These are phyloP conservation scores for Lepidocyrtinus sp. DNA, from an alignment of 2,888 invertebrate species.

Conservation along the genomic window DNA sequence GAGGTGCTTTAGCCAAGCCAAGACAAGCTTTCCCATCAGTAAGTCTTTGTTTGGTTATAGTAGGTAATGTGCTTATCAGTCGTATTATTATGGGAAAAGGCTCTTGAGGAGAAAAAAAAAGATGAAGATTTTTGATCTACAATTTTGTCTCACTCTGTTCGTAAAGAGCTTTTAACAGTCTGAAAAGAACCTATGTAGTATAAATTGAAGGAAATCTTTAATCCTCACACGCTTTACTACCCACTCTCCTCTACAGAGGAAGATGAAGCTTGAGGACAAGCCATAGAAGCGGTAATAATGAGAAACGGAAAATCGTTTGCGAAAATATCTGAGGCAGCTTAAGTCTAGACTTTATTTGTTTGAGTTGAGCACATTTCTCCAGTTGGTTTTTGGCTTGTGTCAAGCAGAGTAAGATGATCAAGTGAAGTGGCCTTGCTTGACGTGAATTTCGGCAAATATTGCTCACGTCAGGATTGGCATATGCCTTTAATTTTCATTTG, in stretches of 20 bases:
- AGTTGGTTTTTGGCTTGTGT: too few relatives aligned
- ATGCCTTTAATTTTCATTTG: too few relatives aligned
- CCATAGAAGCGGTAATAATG: too few relatives aligned
- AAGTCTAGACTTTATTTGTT: too few relatives aligned
- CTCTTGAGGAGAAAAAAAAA: background rate
- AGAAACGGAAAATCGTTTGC: too few relatives aligned
- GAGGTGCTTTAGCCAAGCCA: slow-evolving; percentile 49
- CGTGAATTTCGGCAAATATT: too few relatives aligned
- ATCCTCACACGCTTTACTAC: slow-evolving; percentile 13
- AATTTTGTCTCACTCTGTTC: background rate
- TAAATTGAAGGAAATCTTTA: slow-evolving; percentile 6
- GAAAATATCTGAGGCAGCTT: too few relatives aligned
- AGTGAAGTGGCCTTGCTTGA: too few relatives aligned
- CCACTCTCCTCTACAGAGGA: too few relatives aligned
- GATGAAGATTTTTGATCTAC: background rate
- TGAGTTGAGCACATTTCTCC: too few relatives aligned
- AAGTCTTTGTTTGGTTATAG: slow-evolving; percentile 14
- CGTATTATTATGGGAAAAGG: background rate
- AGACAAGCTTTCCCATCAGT: slow-evolving; percentile 5
- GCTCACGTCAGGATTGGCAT: too few relatives aligned
- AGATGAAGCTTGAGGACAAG: background rate
- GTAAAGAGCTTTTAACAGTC: background rate
- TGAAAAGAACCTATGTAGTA: background rate
- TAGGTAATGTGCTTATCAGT: slow-evolving; percentile 9
- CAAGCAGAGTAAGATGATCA: too few relatives aligned